Evolutionary conservation across 2,888 invertebrate genomes (phyloP).

Genomic region (Antheraea yamamai): DNA sequence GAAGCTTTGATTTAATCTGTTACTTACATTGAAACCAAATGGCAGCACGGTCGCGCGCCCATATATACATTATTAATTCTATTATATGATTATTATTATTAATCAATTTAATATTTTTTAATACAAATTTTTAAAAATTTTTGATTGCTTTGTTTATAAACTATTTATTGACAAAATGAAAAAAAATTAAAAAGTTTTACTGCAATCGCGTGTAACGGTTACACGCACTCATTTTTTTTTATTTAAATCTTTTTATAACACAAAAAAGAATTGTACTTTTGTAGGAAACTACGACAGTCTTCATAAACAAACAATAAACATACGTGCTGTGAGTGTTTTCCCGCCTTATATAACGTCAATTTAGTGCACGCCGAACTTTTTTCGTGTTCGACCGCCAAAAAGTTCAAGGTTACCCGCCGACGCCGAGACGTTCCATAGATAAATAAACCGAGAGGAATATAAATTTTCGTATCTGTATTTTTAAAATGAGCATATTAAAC

Average conservation of each 20-base stretch:
- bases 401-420: conserved; percentile 56
- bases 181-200: no score
- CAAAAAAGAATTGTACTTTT: background rate
- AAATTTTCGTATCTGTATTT: background rate
- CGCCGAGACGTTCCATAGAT: conserved; percentile 28
- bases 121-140: no score
- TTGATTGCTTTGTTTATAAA: no score
- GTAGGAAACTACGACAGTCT: background rate
- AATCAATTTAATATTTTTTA: no score
- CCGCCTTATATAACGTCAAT: conserved; percentile 4
- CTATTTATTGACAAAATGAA: no score
- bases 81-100: no score
- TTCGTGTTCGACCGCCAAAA: conserved; percentile 42
- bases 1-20: no score
- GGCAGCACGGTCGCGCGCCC: no score
- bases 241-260: conserved; percentile 8
- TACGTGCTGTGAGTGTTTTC: background rate
- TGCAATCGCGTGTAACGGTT: no score
- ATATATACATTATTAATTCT: no score
- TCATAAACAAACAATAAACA: background rate
- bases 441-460: background rate
- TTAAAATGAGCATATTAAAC: background rate
- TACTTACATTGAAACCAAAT: no score
- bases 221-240: no score
- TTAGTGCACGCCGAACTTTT: conserved; percentile 29